Evolutionary conservation across 2,113 vertebrate genomes (phyloP).

Genomic region (Centropristis striata): DNA sequence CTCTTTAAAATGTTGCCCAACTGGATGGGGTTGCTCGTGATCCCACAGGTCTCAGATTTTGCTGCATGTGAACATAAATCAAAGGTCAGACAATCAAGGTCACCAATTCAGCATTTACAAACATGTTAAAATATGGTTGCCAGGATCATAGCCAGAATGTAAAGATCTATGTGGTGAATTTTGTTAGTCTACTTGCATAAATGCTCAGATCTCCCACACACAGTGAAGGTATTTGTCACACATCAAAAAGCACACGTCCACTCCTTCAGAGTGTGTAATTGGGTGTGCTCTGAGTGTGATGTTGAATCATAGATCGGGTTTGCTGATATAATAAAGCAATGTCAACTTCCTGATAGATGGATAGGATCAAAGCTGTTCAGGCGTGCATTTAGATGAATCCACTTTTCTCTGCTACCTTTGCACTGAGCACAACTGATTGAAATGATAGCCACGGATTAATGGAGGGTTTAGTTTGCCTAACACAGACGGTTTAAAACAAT

Average conservation of each 20-base stretch:
- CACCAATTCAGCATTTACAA: neutral
- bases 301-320: conserved; percentile 2
- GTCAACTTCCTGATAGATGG: conserved; percentile 10
- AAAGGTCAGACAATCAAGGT: neutral
- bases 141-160: neutral
- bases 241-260: neutral
- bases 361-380: conserved; percentile 2
- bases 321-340: neutral
- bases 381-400: neutral
- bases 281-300: neutral
- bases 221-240: conserved; percentile 3
- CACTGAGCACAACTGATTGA: neutral
- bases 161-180: neutral
- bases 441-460: conserved; percentile 14
- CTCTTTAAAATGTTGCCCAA: too few relatives aligned
- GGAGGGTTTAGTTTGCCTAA: neutral
- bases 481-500: conserved; percentile 8
- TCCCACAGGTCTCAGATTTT: too few relatives aligned
- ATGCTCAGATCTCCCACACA: neutral
- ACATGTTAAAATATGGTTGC: neutral
- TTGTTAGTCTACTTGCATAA: neutral
- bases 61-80: neutral
- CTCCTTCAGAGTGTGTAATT: conserved; percentile 15
- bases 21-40: too few relatives aligned
- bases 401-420: neutral